Evolutionary conservation across 2,888 invertebrate species (phyloP), one percentile per base, ranked within the genome.

Genomic region (Macropis europaea): DNA sequence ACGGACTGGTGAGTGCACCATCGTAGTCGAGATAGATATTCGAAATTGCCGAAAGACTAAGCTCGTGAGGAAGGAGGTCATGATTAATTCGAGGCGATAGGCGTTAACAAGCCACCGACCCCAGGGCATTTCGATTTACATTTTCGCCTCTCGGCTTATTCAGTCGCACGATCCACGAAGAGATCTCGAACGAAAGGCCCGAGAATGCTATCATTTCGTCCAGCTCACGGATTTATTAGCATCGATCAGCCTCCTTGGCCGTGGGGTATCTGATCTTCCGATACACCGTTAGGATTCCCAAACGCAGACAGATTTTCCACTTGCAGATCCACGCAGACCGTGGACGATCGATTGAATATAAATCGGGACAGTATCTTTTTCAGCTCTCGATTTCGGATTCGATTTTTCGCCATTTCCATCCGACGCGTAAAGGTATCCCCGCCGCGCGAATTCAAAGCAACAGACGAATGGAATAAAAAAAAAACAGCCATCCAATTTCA

Each of bases 41-140:
- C 19, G 5, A 54, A 34, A 47, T 40, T 43, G 30, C 38, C 32
- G 17, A 19, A 45, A 38, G 67, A 62, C 52, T 48, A 48, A 63
- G 64, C 40, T 73, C 47, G 63, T 56, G 28, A 63, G 50, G 50
- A 74, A 67, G 57, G 57, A 53, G 53, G 43, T 52, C 59, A 63
- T 68, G 80, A 80, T 81, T 76, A 74, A 76, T 79, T 71, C 61
- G 54, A n/a, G n/a, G 40, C 47, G 79, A 81, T 76, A 79, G 69
- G 69, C 70, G 66, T 73, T 80, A 82, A 82, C 74, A 75, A 81
- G 79, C 71, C 50, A 40, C 50, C 48, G 57, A 66, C 60, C 38
- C 36, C 34, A 30, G 43, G 9, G 69, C 52, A 52, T 66, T 53
- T 45, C 63, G 54, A 74, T 81, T 82, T 82, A 76, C 77, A 77